Base-by-base conservation (phyloP, 2,113 vertebrate species). In the Pelmatolapia mariae region DNA sequence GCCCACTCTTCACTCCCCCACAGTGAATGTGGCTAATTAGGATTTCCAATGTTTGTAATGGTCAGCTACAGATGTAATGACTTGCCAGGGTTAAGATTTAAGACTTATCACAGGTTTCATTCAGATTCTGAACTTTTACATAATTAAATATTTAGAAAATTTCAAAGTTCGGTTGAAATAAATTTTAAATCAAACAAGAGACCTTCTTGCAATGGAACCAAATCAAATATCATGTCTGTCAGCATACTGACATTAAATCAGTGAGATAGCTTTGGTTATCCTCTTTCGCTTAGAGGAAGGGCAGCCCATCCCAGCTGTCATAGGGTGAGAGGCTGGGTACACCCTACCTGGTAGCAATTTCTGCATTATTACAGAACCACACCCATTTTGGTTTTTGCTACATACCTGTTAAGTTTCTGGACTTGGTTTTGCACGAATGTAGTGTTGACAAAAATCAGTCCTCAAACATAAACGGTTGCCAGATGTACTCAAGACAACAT, bases 11-110 rank as follows among this genome's bases (percentile, higher is more conserved):
- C 91, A 92, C 88, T 92, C 91, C 90, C 94, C 93, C 59, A 57
- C 85, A 79, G 91, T 92, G 91, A 85, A 91, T 93, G 92, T 47
- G 90, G 90, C 95, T 95, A 95, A 95, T 95, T 95, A 94, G 93
- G 93, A 89, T 91, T 95, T 93, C 84, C 87, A 92, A 31, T 88
- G 88, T 86, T 85, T 79, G 89, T 89, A 92, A 92, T 94, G 89
- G 87, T 93, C 90, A 94, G 87, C 89, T 91, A 87, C 93, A 90
- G 92, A 90, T 87, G 82, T 85, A 87, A 84, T 80, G 78, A 87
- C 82, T 76, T 80, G 52, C 52, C 50, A 7, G 19, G 31, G 40
- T 78, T 56, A 73, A 59, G 82, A 80, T 53, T 76, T 82, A 87
- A 73, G 36, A 54, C 68, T 52, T 76, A 43, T 83, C 40, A 63